Evolutionary conservation across 53 echinoderm and acorn worm genomes (phyloP), one percentile per base, ranked within the genome.

Genomic region (Patiria pectinifera): DNA sequence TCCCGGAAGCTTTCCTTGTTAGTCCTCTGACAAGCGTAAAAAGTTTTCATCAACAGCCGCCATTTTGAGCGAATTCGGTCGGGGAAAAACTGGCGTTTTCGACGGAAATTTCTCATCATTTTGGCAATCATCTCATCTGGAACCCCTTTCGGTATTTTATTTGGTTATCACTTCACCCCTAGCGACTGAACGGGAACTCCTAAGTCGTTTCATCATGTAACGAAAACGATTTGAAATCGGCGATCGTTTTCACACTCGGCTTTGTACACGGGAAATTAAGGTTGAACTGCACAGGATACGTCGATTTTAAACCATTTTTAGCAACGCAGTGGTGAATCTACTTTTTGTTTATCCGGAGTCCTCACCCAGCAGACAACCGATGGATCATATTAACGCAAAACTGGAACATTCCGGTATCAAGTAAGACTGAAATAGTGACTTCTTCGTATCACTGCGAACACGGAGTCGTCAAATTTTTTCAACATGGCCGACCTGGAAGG

Each of bases 1-100:
- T 95, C 95, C 92, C 97, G 99, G 96, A 96, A 95, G 96, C 95
- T 95, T 96, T 90, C 95, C 93, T 97, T 94, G 95, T 99, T 95
- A 94, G 95, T 92, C 94, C 92, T 97, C 96, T 97, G 97, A 97
- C 99, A 99, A 97, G 97, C 97, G 97, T 96, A 97, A 96, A 96
- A 97, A 97, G 95, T 95, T 92, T 92, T 96, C 96, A 97, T 97
- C 99, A 99, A 99, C 99, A 99, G 99, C 99, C 99, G 99, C 99
- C 99, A 99, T 99, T 97, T 99, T 99, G 94, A 92, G 93, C 74
- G 77, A 91, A 94, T 94, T 95, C 92, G 93, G 94, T 93, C 91
- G 95, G 95, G 95, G 94, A 91, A 94, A 96, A 96, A 95, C 94
- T 93, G 91, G 95, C 83, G 87, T 89, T 95, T 96, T 93, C 86